Evolutionary conservation across 1,140 invertebrate genomes (phyloP), one percentile per base, ranked within the genome.

Genomic region (Tetramorium parvispinum): DNA sequence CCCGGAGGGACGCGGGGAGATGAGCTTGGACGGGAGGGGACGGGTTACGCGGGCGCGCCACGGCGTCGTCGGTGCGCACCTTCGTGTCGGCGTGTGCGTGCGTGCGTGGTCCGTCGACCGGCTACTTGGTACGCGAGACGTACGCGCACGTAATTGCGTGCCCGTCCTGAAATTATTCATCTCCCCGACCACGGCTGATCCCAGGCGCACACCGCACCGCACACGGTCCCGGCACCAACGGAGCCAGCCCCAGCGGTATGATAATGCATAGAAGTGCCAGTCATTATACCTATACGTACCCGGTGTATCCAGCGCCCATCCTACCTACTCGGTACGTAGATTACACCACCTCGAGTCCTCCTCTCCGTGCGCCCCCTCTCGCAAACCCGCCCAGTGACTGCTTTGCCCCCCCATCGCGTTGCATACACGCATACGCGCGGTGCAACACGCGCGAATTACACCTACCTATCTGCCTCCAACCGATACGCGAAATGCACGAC

Each of bases 191-290:
- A 91, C 88, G 92, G 59, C 89, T 91, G 90, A 91, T 91, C 89
- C 89, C 92, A 89, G 87, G 66, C 90, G 87, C 79, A 51, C 79
- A 89, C 43, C 82, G 65, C 85, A 59, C 81, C 87, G 87, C 89
- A 81, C 90, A 89, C 73, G 75, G 85, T 73, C 40, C 82, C 61
- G 86, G 81, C 82, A 85, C 83, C 78, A 79, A 73, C 91, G 91
- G 83, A 88, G 90, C 89, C 85, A 89, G 88, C 91, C 85, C 85
- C 82, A 91, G 91, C 87, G 92, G 93, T 93, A 94, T 94, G 94
- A 94, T 95, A 95, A 95, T 95, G 94, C 93, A 95, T 95, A 94
- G 93, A 95, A 95, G 93, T 95, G 94, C 93, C 94, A 94, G 94
- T 94, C 94, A 95, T 94, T 94, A 94, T 93, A 93, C 91, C 89